Evolutionary conservation across 2,113 vertebrate genomes (phyloP).

Genomic region (Megaceryle torquata): DNA sequence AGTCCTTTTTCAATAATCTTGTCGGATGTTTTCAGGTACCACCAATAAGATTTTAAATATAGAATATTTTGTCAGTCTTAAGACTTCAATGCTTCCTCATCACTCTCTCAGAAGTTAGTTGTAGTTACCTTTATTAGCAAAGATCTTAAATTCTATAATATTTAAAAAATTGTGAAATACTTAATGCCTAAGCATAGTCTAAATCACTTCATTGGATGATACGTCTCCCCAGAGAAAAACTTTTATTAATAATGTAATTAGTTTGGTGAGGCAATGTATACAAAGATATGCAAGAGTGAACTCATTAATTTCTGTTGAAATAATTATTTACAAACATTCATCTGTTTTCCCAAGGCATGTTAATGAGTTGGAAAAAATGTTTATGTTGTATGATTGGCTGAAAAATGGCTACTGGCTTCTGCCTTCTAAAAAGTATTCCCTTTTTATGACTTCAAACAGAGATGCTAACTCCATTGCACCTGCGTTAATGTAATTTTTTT

Average conservation of each 20-base stretch:
- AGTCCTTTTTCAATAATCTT: neutral
- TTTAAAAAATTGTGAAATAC: neutral
- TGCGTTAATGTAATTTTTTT: neutral
- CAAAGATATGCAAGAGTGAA: conserved; percentile 65
- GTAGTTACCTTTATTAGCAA: neutral
- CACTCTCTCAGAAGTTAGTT: neutral
- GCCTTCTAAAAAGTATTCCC: neutral
- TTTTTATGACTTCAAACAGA: neutral
- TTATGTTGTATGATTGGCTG: conserved; percentile 11
- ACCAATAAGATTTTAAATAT: neutral
- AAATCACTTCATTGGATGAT: conserved; percentile 39
- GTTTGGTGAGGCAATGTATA: conserved; percentile 68
- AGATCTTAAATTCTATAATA: neutral
- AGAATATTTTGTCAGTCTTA: neutral
- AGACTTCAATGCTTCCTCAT: neutral
- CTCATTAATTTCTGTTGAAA: conserved; percentile 70
- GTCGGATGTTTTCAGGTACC: neutral
- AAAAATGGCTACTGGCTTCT: conserved; percentile 23
- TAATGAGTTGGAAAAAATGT: conserved; percentile 62
- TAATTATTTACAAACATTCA: conserved; percentile 74
- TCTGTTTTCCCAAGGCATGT: conserved; percentile 45
- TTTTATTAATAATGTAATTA: conserved; percentile 73
- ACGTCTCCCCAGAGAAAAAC: conserved; percentile 40
- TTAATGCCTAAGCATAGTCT: neutral
- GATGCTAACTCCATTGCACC: neutral